phyloP scores from a whole-genome alignment of 1,140 invertebrate genomes.

The Rhopalosiphum maidis region DNA sequence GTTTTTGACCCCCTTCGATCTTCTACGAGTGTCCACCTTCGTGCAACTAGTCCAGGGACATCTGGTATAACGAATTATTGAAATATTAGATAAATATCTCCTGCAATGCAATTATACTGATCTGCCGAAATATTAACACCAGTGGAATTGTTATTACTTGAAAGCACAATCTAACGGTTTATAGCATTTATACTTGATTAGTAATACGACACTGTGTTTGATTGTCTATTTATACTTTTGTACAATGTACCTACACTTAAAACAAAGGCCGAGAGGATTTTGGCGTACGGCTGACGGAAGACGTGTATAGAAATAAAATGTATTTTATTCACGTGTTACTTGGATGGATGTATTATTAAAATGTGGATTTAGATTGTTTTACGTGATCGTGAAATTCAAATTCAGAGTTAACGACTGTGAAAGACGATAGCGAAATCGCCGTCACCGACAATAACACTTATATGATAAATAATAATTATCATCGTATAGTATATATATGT shows the following conservation, averaged over 20 bases:
- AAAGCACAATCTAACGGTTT: not conserved
- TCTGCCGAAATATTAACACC: constrained; percentile 14
- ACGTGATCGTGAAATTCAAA: not conserved
- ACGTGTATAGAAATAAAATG: not conserved
- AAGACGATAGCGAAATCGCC: not conserved
- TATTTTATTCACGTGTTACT: not conserved
- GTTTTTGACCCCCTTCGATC: constrained; percentile 49
- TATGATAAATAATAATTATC: too few relatives aligned
- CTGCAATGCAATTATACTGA: not conserved
- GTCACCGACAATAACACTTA: not conserved
- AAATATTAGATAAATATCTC: constrained; percentile 41
- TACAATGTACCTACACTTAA: not conserved
- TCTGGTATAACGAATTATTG: constrained; percentile 46
- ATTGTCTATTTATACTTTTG: not conserved
- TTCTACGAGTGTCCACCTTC: constrained; percentile 37
- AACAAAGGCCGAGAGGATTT: not conserved
- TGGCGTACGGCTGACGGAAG: not conserved
- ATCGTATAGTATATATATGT: too few relatives aligned
- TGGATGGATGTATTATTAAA: not conserved
- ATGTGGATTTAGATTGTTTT: not conserved
- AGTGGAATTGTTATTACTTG: not conserved
- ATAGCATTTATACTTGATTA: too few relatives aligned
- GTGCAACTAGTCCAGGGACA: constrained; percentile 53
- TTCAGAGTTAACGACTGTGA: not conserved
- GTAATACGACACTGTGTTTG: not conserved